phyloP scores from a whole-genome alignment of 2,797 vertebrate species.

The Tarsius wallacei region DNA sequence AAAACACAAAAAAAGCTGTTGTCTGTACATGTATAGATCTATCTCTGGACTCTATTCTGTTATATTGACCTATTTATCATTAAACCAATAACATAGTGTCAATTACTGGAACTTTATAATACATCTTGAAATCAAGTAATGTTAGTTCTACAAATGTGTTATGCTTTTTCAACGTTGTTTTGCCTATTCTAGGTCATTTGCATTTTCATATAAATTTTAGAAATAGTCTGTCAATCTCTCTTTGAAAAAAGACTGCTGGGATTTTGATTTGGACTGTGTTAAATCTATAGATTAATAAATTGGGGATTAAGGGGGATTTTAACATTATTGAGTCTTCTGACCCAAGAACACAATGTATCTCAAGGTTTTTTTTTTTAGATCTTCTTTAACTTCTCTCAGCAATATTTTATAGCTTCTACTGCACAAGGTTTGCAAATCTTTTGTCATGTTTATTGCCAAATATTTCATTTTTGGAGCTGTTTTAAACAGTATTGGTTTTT shows the following conservation, averaged over 20 bases:
- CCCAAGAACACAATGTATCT: background rate
- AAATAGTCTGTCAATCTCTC: background rate
- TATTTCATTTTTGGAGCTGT: background rate
- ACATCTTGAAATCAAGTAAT: background rate
- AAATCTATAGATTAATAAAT: background rate
- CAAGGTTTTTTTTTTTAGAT: background rate
- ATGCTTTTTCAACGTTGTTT: background rate
- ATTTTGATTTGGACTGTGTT: background rate
- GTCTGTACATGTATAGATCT: background rate
- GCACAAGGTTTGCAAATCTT: background rate
- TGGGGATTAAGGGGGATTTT: background rate
- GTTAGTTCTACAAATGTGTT: background rate
- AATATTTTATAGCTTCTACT: background rate
- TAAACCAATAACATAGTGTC: background rate
- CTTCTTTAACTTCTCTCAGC: background rate
- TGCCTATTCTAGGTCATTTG: background rate
- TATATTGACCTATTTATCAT: background rate
- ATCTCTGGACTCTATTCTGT: background rate
- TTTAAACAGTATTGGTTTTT: background rate
- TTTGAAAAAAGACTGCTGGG: background rate
- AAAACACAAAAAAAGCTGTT: background rate
- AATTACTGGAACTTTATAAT: background rate
- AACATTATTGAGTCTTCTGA: background rate
- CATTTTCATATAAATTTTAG: background rate
- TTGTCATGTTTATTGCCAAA: background rate